Evolutionary conservation across 2,797 vertebrate genomes (phyloP).

Genomic region (Luscinia luscinia): DNA sequence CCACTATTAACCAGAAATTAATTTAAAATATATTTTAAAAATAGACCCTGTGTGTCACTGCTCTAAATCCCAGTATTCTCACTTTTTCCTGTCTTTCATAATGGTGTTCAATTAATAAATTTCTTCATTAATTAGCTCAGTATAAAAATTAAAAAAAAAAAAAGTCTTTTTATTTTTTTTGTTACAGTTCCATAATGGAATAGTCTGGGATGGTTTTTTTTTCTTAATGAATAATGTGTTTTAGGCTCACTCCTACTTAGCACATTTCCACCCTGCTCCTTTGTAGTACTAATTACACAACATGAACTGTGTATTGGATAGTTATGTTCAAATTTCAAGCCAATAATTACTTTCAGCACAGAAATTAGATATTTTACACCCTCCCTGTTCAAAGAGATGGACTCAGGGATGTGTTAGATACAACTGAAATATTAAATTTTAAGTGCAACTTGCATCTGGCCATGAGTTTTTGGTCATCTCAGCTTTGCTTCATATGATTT

Average conservation of each 20-base stretch:
- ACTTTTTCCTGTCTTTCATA: not conserved
- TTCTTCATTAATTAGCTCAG: not conserved
- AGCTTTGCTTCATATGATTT: not conserved
- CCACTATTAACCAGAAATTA: not conserved
- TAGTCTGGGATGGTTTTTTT: not conserved
- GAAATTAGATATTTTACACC: not conserved
- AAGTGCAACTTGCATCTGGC: not conserved
- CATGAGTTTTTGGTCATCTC: not conserved
- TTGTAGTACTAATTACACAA: not conserved
- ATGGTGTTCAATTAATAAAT: not conserved
- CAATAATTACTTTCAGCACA: not conserved
- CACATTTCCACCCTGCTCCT: not conserved
- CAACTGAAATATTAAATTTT: not conserved
- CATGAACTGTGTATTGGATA: not conserved
- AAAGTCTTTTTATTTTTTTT: not conserved
- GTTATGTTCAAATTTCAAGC: not conserved
- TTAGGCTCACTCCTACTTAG: not conserved
- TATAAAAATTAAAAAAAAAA: not conserved
- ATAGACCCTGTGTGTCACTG: not conserved
- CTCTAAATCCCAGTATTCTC: not conserved
- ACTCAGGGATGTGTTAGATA: not conserved
- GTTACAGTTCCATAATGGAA: not conserved
- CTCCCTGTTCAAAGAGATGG: not conserved
- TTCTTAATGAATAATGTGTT: not conserved
- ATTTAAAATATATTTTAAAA: not conserved